Evolutionary conservation across 1,140 invertebrate genomes (phyloP).

Genomic region (Microplitis demolitor): DNA sequence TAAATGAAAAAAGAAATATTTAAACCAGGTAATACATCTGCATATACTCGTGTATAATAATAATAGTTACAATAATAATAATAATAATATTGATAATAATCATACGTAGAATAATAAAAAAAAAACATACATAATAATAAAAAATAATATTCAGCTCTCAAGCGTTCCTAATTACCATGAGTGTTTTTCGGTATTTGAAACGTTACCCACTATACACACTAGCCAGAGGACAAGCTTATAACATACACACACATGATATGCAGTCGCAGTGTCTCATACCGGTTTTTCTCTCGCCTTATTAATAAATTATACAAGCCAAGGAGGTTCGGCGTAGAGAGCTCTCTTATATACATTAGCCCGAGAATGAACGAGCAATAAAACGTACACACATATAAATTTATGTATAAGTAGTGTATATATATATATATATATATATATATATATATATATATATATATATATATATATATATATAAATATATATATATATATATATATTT

Average conservation of each 20-base stretch:
- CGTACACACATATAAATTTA: not conserved
- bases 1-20: too few species aligned
- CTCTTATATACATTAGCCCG: not conserved
- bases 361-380: not conserved
- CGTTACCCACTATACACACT: not conserved
- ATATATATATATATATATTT: not conserved
- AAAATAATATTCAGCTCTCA: too few species aligned
- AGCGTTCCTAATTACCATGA: too few species aligned
- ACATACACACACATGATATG: slow-evolving; percentile 37
- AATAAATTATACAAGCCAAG: slow-evolving; percentile 52
- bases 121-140: too few species aligned
- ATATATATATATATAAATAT: too few species aligned
- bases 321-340: slow-evolving; percentile 16
- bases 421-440: not conserved
- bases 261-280: slow-evolving; percentile 47
- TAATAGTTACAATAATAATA: too few species aligned
- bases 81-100: too few species aligned
- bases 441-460: too few species aligned
- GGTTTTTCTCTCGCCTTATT: slow-evolving; percentile 53
- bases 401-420: not conserved
- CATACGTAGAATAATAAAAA: too few species aligned
- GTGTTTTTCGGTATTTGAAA: not conserved
- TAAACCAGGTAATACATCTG: too few species aligned
- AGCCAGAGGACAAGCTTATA: slow-evolving; percentile 19
- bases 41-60: too few species aligned